Evolutionary conservation across 2,113 vertebrate species (phyloP).

Genomic region (Ameiurus melas): DNA sequence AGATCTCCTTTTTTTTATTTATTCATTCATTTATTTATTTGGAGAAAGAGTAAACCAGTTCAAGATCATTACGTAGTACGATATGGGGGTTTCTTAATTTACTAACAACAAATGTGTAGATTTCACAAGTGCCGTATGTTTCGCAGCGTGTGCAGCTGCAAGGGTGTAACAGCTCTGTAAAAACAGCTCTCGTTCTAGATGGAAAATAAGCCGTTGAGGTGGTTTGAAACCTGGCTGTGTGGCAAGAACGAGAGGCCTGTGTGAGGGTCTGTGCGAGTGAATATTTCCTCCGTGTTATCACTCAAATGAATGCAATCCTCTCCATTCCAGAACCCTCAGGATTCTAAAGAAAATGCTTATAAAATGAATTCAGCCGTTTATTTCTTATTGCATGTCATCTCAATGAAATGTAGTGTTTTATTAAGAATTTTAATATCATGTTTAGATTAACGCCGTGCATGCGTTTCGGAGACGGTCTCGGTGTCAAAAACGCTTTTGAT

Average conservation of each 20-base stretch:
- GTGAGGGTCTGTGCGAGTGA: conserved; percentile 43
- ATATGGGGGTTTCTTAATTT: background rate
- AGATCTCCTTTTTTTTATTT: background rate
- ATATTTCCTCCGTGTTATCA: conserved; percentile 70
- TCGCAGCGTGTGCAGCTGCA: conserved; percentile 15
- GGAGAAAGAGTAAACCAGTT: background rate
- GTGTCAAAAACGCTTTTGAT: background rate
- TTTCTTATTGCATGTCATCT: background rate
- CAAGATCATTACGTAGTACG: background rate
- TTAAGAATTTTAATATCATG: background rate
- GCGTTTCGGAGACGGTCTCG: background rate
- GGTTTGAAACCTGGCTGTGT: conserved; percentile 35
- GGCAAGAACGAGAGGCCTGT: conserved; percentile 37
- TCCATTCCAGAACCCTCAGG: conserved; percentile 52
- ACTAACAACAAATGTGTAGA: background rate
- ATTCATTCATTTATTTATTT: background rate
- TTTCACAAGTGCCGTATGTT: background rate
- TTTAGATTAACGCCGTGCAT: background rate
- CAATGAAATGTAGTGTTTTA: too few species aligned
- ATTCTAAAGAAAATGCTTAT: background rate
- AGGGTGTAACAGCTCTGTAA: conserved; percentile 66
- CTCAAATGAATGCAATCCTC: conserved; percentile 69
- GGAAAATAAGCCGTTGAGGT: conserved; percentile 45
- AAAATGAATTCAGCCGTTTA: background rate
- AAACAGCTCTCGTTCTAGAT: conserved; percentile 70